These are phyloP conservation scores for Threskiornis aethiopicus DNA, from an alignment of 2,797 vertebrate genomes.

Conservation along the genomic window DNA sequence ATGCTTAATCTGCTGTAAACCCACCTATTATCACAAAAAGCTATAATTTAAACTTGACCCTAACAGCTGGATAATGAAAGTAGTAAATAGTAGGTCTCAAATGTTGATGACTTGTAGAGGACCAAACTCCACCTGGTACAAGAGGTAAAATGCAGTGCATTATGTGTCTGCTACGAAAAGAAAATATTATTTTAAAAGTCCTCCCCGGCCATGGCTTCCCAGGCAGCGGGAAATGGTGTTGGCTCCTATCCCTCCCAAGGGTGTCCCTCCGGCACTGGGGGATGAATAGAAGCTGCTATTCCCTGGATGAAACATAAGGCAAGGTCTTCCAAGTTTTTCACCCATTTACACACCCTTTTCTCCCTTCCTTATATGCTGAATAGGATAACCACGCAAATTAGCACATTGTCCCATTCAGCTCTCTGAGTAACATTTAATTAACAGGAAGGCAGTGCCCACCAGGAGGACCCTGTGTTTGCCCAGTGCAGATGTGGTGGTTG, in stretches of 20 bases:
- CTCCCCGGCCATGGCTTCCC: rapidly evolving
- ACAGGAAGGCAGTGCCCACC: neutral
- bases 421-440: neutral
- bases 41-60: neutral
- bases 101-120: too few relatives aligned
- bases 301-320: rapidly evolving
- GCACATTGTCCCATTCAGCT: rapidly evolving
- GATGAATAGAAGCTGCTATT: neutral
- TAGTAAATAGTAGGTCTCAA: neutral
- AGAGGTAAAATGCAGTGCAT: rapidly evolving
- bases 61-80: neutral
- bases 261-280: neutral
- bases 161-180: neutral
- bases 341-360: rapidly evolving
- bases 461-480: neutral
- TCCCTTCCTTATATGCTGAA: rapidly evolving
- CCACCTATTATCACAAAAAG: neutral
- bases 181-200: rapidly evolving
- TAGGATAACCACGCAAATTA: rapidly evolving
- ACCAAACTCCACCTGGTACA: neutral
- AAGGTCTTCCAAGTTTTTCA: too few relatives aligned
- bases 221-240: rapidly evolving
- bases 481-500: neutral
- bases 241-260: rapidly evolving
- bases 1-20: neutral